Evolutionary conservation across 2,888 invertebrate species (phyloP), one percentile per base, ranked within the genome.

Genomic region (Alitta virens): DNA sequence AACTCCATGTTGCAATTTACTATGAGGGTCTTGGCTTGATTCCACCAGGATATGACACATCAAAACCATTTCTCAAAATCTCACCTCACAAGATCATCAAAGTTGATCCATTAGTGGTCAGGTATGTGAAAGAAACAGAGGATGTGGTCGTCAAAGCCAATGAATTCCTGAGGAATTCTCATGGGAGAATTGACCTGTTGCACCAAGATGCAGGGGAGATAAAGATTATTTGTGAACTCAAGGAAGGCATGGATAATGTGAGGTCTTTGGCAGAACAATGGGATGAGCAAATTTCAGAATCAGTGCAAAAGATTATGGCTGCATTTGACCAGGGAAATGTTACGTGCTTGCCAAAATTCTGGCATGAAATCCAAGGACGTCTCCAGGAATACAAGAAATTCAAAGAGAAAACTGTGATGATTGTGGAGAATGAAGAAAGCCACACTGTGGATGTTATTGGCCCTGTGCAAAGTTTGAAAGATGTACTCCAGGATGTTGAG

Each of bases 31-130:
- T 60, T 24, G 60, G 60, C 0, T 24, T 60, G 18, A 38, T 60
- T 23, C 60, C 60, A 14, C 40, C 53, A 33, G 60, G 60, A 5
- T 60, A 53, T 54, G 60, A 60, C 26, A 25, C 53, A 26, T 60
- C 60, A 14, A 27, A 16, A 18, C 60, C 60, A 38, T 1, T 52
- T n/a, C 60, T 27, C 21, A 33, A 52, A 16, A 53, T 42, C 23
- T 53, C 60, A 9, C 33, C 60, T 18, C 53, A 60, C 38, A 33
- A 12, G 12, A 33, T 33, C 33, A 7, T 33, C 12, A 12, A 33
- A 12, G 33, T 33, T 33, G 33, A 33, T 12, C 33, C 33, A 33
- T 12, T 33, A 7, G 33, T 33, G 33, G 33, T 33, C 7, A 33
- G 12, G 12, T 33, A 33, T 33, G 33, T 33, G 7, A 33, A 33